These are phyloP conservation scores for Sebastes minor DNA, from an alignment of 2,797 vertebrate genomes.

Conservation along the genomic window DNA sequence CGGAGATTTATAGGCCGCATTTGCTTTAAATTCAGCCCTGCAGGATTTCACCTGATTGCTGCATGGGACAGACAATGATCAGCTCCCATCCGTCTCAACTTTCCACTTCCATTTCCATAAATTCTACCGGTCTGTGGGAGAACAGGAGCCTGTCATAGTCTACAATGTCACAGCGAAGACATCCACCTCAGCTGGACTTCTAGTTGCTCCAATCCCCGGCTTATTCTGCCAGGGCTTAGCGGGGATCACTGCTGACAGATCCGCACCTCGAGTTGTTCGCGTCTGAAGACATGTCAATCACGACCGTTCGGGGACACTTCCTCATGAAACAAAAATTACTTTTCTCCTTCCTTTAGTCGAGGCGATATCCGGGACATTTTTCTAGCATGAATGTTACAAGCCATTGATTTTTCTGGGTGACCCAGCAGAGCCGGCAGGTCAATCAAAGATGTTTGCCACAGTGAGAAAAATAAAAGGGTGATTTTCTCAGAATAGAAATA, in stretches of 20 bases:
- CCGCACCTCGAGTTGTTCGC: constrained; percentile 60
- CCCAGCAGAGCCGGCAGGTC: constrained; percentile 47
- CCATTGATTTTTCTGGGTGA: constrained; percentile 55
- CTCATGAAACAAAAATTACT: constrained; percentile 51
- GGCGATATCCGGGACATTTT: constrained; percentile 13
- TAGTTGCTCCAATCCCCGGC: constrained; percentile 53
- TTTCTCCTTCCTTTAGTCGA: constrained; percentile 1
- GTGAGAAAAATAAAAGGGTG: constrained; percentile 5
- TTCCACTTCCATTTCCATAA: constrained; percentile 78
- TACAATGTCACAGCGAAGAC: constrained; percentile 73
- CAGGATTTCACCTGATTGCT: constrained; percentile 80
- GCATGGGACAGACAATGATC: constrained; percentile 79
- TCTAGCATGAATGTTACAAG: constrained; percentile 22
- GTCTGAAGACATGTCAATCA: constrained; percentile 68
- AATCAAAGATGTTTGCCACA: constrained; percentile 65
- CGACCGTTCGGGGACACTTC: constrained; percentile 35
- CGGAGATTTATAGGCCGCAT: constrained; percentile 83
- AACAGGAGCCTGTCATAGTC: constrained; percentile 67
- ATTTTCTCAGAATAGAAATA: constrained; percentile 62
- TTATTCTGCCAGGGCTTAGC: constrained; percentile 62
- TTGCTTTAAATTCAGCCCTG: constrained; percentile 82
- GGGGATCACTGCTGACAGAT: constrained; percentile 69
- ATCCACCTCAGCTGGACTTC: constrained; percentile 68
- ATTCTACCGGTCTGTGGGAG: constrained; percentile 64
- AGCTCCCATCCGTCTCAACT: constrained; percentile 71